Percentiles rank a stretch among this genome's conserved stretches.
These are phyloP conservation scores for Motacilla tschutschensis DNA, from an alignment of 2,113 vertebrate species.

Conservation along the genomic window DNA sequence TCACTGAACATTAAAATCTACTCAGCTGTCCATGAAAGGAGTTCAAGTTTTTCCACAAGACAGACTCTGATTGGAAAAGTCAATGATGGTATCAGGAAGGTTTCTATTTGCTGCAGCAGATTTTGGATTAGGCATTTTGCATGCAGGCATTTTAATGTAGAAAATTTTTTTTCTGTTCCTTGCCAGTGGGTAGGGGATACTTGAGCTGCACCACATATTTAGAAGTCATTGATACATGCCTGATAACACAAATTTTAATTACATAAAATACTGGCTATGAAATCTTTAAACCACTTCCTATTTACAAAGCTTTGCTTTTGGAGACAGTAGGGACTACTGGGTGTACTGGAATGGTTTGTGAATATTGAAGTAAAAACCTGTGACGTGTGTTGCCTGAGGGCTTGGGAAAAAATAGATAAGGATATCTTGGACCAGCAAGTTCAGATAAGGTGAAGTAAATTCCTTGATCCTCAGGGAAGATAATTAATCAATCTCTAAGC, in stretches of 20 bases:
- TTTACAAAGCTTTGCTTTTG: not conserved
- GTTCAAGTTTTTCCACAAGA: not conserved
- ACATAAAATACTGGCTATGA: not conserved
- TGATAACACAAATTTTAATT: not conserved
- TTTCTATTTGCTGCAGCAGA: not conserved
- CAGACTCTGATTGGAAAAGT: not conserved
- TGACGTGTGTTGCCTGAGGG: not conserved
- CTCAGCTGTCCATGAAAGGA: not conserved
- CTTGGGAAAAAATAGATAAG: not conserved
- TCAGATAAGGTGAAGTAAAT: not conserved
- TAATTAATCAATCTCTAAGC: slow-evolving; percentile 27
- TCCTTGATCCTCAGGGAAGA: slow-evolving; percentile 38
- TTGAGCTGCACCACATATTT: not conserved
- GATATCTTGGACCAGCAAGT: not conserved
- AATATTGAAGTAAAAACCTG: not conserved
- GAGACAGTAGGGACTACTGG: not conserved
- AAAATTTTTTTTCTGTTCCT: not conserved
- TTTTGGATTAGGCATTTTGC: not conserved
- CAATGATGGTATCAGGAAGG: not conserved
- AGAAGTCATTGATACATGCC: not conserved
- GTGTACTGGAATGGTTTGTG: not conserved
- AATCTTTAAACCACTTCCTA: not conserved
- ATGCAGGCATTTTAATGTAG: not conserved
- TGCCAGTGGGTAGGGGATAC: not conserved
- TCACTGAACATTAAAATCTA: not conserved